Evolutionary conservation across 2,888 invertebrate species (phyloP), one percentile per base, ranked within the genome.

Genomic region (Micoletzkya japonica): DNA sequence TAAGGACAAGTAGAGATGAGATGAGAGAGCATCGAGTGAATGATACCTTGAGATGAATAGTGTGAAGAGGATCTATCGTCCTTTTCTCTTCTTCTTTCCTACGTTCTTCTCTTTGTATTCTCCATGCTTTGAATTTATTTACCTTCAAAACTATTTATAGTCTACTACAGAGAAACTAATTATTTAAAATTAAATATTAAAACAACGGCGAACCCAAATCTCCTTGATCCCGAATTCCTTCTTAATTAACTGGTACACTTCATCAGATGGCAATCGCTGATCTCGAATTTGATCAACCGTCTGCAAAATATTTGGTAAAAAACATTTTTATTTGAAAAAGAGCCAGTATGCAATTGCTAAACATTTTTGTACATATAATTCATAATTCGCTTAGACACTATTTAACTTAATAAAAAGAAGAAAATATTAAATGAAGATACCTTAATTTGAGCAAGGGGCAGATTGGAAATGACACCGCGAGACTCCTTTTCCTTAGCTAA

Each of bases 21-120:
- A n/a, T n/a, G n/a, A n/a, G n/a, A n/a, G n/a, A n/a, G n/a, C n/a
- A n/a, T 57, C 14, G 7, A 14, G 7, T n/a, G 34, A 3, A 28
- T 36, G 32, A 17, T 28, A 57, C 32, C 24, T 1, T 1, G 26
- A n/a, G 4, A 34, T n/a, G 17, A n/a, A 14, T 17, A 6, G 20
- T 17, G 57, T 28, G 14, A n/a, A n/a, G 28, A 24, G 28, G 4
- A 28, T 10, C 28, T 34, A 4, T 24, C 34, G 10, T 24, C 4
- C 2, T 6, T 56, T 10, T 37, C 37, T 28, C 37, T 59, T 36
- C 59, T 37, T 59, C 37, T 59, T 37, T 59, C 59, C 26, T 34
- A 2, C 24, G n/a, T n/a, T 36, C 36, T 30, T 36, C 59, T 37
- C 36, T 20, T 4, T 37, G 10, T 37, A 7, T 17, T 37, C 26